phyloP scores from a whole-genome alignment of 2,888 invertebrate genomes.

The Erebia palarica region DNA sequence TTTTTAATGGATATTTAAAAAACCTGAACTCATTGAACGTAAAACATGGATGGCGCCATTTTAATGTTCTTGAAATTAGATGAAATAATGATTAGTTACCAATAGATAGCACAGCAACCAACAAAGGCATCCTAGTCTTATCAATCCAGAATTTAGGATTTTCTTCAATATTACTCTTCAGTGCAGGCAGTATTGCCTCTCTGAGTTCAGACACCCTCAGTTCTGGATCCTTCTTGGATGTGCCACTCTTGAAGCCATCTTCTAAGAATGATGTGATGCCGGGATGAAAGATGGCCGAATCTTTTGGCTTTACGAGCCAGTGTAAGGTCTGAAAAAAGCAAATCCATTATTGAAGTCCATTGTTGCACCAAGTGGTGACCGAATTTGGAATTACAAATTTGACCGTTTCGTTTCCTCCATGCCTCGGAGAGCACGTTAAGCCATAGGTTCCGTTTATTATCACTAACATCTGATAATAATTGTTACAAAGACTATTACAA shows the following conservation, averaged over 20 bases:
- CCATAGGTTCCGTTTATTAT: too few relatives aligned
- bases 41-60: too few relatives aligned
- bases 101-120: constrained; percentile 87
- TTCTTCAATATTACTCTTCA: constrained; percentile 81
- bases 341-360: constrained; percentile 33
- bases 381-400: too few relatives aligned
- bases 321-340: constrained; percentile 82
- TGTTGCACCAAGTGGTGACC: too few relatives aligned
- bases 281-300: constrained; percentile 92
- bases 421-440: too few relatives aligned
- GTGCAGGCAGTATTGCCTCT: constrained; percentile 83
- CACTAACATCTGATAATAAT: too few relatives aligned
- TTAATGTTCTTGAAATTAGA: too few relatives aligned
- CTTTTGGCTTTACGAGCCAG: constrained; percentile 93
- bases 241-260: constrained; percentile 87
- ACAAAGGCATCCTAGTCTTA: constrained; percentile 85
- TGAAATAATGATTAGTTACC: constrained; percentile 59
- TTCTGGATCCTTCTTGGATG: constrained; percentile 88
- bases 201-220: constrained; percentile 86
- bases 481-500: too few relatives aligned
- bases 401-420: too few relatives aligned
- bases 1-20: too few relatives aligned
- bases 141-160: constrained; percentile 87
- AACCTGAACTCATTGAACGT: too few relatives aligned
- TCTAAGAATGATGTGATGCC: constrained; percentile 87